Evolutionary conservation across 1,140 invertebrate genomes (phyloP), one percentile per base, ranked within the genome.

Genomic region (Coptotermes formosanus): DNA sequence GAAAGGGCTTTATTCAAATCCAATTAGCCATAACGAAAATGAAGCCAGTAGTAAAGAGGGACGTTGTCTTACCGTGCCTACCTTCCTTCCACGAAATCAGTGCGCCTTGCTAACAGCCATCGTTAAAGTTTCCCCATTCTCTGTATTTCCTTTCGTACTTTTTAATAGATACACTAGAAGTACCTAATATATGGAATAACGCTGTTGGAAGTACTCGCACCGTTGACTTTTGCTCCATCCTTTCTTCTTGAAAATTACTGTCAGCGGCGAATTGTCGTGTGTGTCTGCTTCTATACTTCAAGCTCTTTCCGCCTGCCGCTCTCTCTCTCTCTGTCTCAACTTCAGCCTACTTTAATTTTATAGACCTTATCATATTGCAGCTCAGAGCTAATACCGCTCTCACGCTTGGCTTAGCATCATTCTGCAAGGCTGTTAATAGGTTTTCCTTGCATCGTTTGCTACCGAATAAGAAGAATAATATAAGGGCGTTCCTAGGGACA

Each of bases 381-480:
- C 64, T n/a, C 14, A 8, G 25, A 75, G 64, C 64, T 75, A 75
- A 75, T 75, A 75, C 7, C n/a, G 64, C 64, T n/a, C 64, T 30
- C n/a, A 11, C 64, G 64, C 25, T 75, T 75, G 64, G 64, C 64
- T 75, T 30, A 16, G 64, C 64, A 30, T n/a, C 25, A 3, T 75
- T 75, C 64, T 75, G 64, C 64, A 30, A 30, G 64, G 64, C 64
- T 75, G 64, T 75, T 75, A 75, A 75, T 75, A 75, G 64, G 64
- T 75, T 75, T 75, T 75, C 64, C 64, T 75, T 75, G 64, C 64
- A 75, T 75, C 64, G 64, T 30, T 75, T 75, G 64, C 64, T 75
- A 30, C 64, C 64, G 64, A 75, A 75, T 75, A 30, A 75, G 64
- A 75, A 75, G 64, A 59, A 59, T 19, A 59, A 38, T 2, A 19